A percentile compares a stretch with the other conserved stretches of the same genome.
Conservation (phyloP, 2,888 invertebrate species). For the Rhogogaster chlorosoma region DNA sequence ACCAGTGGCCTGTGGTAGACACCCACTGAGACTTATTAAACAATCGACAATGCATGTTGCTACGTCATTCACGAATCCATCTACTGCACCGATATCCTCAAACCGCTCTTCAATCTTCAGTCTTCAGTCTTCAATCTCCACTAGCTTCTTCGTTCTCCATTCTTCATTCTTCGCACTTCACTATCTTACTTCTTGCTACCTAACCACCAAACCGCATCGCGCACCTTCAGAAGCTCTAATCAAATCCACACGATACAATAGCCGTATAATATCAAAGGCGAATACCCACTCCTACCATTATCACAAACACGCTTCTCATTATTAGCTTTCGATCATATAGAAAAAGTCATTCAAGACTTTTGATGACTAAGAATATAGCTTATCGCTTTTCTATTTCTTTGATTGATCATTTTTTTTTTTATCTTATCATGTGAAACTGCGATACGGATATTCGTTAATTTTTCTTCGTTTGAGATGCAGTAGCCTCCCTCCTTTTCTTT, state of each 20-base stretch:
- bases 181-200: not conserved
- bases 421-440: too few species aligned
- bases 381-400: too few species aligned
- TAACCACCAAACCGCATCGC: constrained; percentile 14
- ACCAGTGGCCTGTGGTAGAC: constrained; percentile 70
- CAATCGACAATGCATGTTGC: constrained; percentile 72
- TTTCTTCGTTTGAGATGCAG: not conserved
- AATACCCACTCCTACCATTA: constrained; percentile 28
- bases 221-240: constrained; percentile 73
- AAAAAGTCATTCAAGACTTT: not conserved
- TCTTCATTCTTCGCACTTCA: constrained; percentile 6
- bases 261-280: constrained; percentile 57
- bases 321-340: not conserved
- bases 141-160: not conserved
- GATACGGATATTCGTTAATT: not conserved
- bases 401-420: too few species aligned
- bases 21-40: constrained; percentile 73
- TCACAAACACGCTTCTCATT: not conserved
- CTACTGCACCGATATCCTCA: constrained; percentile 53
- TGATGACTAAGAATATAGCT: too few species aligned
- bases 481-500: not conserved
- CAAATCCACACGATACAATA: constrained; percentile 67
- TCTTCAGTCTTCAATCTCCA: not conserved
- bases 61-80: constrained; percentile 67
- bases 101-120: constrained; percentile 17